Conservation (phyloP, 2,113 vertebrate genomes). For the Indicator indicator region DNA sequence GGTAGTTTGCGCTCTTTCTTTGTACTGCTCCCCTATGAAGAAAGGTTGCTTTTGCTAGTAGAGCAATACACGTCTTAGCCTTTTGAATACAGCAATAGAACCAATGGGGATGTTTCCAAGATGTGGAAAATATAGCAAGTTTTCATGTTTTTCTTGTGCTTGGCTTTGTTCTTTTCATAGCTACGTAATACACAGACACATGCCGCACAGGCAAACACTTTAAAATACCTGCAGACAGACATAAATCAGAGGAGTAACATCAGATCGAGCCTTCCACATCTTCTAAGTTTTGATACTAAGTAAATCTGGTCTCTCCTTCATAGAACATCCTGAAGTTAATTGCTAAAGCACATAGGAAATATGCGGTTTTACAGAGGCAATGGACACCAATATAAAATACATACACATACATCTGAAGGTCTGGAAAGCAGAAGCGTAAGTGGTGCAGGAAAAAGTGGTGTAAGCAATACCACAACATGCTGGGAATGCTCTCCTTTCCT, state of each 20-base stretch:
- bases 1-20: constrained; percentile 85
- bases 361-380: neutral
- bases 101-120: constrained; percentile 59
- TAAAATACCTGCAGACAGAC: neutral
- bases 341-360: neutral
- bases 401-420: neutral
- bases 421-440: neutral
- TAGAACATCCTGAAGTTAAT: constrained; percentile 33
- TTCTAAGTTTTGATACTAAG: constrained; percentile 38
- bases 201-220: neutral
- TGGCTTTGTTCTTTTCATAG: constrained; percentile 71
- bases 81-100: constrained; percentile 74
- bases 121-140: constrained; percentile 51
- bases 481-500: fast-evolving
- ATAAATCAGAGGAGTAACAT: constrained; percentile 30
- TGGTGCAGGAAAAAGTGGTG: neutral
- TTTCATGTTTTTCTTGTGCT: constrained; percentile 45
- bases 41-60: constrained; percentile 79
- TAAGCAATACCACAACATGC: fast-evolving
- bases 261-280: neutral
- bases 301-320: neutral
- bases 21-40: constrained; percentile 87
- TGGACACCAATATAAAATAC: neutral
- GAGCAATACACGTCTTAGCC: constrained; percentile 77
- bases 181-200: neutral